Evolutionary conservation across 1,140 invertebrate genomes (phyloP), one percentile per base, ranked within the genome.

Genomic region (Temnothorax nylanderi): DNA sequence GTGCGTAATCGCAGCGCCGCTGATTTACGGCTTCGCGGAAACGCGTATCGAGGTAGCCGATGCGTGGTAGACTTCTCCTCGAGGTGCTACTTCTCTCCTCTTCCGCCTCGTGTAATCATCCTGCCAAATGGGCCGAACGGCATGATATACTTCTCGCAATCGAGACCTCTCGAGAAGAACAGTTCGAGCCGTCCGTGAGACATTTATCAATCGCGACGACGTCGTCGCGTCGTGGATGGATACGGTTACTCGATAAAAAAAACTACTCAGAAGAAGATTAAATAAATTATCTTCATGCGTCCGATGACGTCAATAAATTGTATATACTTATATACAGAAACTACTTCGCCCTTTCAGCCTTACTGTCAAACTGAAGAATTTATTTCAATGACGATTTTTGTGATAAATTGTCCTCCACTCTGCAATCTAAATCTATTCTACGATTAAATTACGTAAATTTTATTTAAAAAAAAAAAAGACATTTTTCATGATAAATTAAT

Each of bases 11-110:
- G 77, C 80, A n/a, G 54, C 85, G 44, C 64, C 72, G 16, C 69
- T 86, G 65, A 82, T 86, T 86, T 86, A 86, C 85, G 85, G 69
- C 65, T 86, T 82, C 77, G 85, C 44, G 76, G 75, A 86, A 80
- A 86, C 49, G 62, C 84, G 82, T 85, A 85, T 85, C 82, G 60
- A 85, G 74, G 82, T 78, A 76, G 82, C 82, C 41, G 41, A 78
- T 85, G n/a, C 32, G 34, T 78, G 32, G 32, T 78, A 41, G 37
- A 21, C 62, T 44, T 11, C 64, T 67, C 76, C 49, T 62, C 11
- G 34, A 65, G 60, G 51, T 81, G 69, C 41, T 49, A 84, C 54
- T 4, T 47, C 41, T 4, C 26, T 84, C 69, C 34, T 58, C 67
- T 74, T 56, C 47, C 67, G 56, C 54, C n/a, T 84, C 69, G n/a